Evolutionary conservation across 2,888 invertebrate species (phyloP), one percentile per base, ranked within the genome.

Genomic region (Deilephila porcellus): DNA sequence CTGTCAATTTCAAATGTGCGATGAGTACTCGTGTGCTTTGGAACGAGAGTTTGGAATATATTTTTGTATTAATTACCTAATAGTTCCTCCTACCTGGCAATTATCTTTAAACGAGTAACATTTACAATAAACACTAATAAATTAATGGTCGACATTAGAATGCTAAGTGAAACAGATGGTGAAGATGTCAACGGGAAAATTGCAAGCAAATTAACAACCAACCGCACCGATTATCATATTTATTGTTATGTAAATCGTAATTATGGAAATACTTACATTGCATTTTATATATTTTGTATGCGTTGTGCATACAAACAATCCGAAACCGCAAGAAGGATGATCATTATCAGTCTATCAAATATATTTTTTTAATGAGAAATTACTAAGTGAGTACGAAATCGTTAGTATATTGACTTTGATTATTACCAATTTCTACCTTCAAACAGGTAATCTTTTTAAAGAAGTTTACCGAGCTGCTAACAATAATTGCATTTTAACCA

Each of bases 191-290:
- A 14, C 64, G 64, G 64, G 19, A 32, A 62, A 64, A 63, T 34
- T 64, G 45, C 20, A 25, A 64, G 45, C 37, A 64, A 64, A 64
- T 64, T 64, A 64, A 45, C 64, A 8, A 37, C 11, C 6, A 62
- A 29, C 20, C 60, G 29, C 19, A 14, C 45, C 8, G 37, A 45
- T 37, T 64, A 45, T 20, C 34, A 14, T 45, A 45, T 45, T 45
- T 45, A 64, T 64, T 64, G 64, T 64, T 64, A 64, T 45, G 37
- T 64, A 64, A 64, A n/a, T 20, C 37, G 20, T 45, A 20, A 45
- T 64, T 45, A 64, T 64, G 37, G 3, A 14, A 20, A 64, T 45
- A 25, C n/a, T 20, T 64, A 20, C 64, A 14, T 56, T 5, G n/a
- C n/a, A 63, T 19, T 7, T 37, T 37, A n/a, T 4, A n/a, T n/a